Base-by-base conservation (phyloP, 2,888 invertebrate genomes). In the Phania funesta region DNA sequence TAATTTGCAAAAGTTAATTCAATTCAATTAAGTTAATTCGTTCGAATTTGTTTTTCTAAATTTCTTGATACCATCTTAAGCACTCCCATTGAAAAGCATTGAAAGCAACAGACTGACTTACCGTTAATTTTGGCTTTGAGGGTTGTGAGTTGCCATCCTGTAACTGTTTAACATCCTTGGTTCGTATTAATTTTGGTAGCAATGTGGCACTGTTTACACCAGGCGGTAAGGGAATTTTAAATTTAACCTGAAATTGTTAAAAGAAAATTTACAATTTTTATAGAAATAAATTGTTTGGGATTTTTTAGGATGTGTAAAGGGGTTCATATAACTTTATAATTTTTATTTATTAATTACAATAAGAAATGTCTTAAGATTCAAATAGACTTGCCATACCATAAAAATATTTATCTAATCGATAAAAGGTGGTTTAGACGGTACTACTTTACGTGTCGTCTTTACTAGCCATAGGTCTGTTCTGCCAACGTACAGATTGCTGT, bases 101-200 rank as follows among this genome's bases (percentile, higher is more conserved):
- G 16, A 32, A 29, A 11, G 18, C 3, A 24, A 22, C 38, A 41
- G 9, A 9, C 13, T 7, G 11, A 91, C 92, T 93, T 91, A 96
- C 96, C 92, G 96, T 94, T 85, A 96, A 92, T 90, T 95, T 95
- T 87, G 93, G 93, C 90, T 95, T 95, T 86, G 94, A 92, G 86
- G 91, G 90, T 84, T 90, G 88, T 84, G 90, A 87, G 85, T 89
- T 90, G 73, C 91, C 91, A 68, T 90, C 90, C 86, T 91, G 91
- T 83, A 91, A 86, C 83, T 89, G 89, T 86, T 90, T 88, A 46
- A 91, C 88, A 86, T 96, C 95, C 90, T 96, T 96, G 84, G 97
- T 97, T 81, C 97, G 93, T 89, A 97, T 96, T 84, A 97, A 93
- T 91, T 96, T 96, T 74, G 95, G 94, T 91, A 97, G 95, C 83